Evolutionary conservation across 2,113 vertebrate genomes (phyloP), one percentile per base, ranked within the genome.

Genomic region (Aphelocoma coerulescens): DNA sequence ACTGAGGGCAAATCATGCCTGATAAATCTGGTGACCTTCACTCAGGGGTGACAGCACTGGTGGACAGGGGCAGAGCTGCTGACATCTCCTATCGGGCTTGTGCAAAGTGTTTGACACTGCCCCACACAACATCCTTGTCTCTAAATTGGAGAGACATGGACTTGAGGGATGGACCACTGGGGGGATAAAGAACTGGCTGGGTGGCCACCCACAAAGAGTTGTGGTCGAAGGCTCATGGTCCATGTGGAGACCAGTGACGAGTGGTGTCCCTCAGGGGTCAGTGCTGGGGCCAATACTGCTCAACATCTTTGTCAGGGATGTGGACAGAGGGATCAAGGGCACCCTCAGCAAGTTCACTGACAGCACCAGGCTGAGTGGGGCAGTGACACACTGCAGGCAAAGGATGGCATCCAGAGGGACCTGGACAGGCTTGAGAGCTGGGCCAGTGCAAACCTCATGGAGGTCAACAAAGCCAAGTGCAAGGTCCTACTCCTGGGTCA

Each of bases 31-130:
- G 35, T 88, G 58, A 27, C 27, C 5, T 72, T 65, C 17, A 3
- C 0, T 43, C 14, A 3, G 2, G 9, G 9, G 11, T 55, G 23
- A 12, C 41, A 43, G 35, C 35, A 6, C 0, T 5, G 6, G 13
- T 48, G n/a, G 28, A 16, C 1, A 37, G 2, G 23, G 21, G 26
- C 35, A 88, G 41, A 63, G 43, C 49, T 65, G 10, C n/a, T 57
- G 75, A 41, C n/a, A 55, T 63, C 7, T 6, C 14, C 48, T 21
- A 2, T 41, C 41, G 48, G 28, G 19, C 13, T 21, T 20, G 2
- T 0, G 6, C 19, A 26, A 30, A 39, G 20, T 4, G 6, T 71
- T 63, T 20, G 19, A 21, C n/a, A 7, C 55, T 54, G 33, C 22
- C 39, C 43, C 27, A 13, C 18, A 33, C 1, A 0, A 33, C 84